phyloP scores from a whole-genome alignment of 2,113 vertebrate genomes.

The Gobius niger region DNA sequence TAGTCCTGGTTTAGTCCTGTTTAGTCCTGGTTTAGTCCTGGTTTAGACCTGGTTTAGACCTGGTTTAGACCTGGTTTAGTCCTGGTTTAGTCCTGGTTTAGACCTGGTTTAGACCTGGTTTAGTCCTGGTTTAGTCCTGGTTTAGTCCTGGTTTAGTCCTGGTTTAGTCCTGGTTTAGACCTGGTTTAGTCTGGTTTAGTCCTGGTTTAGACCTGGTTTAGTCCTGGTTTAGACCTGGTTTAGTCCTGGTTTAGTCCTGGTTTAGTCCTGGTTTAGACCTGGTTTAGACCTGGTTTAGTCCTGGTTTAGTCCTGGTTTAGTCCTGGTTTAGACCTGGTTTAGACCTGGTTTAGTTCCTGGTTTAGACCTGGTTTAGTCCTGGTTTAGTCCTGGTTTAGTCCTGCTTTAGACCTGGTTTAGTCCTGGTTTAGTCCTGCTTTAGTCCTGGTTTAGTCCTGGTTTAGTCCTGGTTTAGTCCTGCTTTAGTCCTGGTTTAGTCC shows the following conservation, averaged over 20 bases:
- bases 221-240: not conserved
- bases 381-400: not conserved
- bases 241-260: not conserved
- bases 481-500: not conserved
- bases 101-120: not conserved
- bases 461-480: not conserved
- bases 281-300: too few relatives aligned
- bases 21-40: not conserved
- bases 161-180: not conserved
- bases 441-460: too few relatives aligned
- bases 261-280: not conserved
- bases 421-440: not conserved
- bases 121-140: not conserved
- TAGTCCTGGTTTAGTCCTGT: too few relatives aligned
- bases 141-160: not conserved
- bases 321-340: not conserved
- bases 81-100: not conserved
- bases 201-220: not conserved
- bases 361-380: not conserved
- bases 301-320: not conserved
- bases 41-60: not conserved
- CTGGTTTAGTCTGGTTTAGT: not conserved
- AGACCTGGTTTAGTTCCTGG: not conserved
- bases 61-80: not conserved
- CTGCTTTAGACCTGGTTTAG: not conserved